phyloP scores from a whole-genome alignment of 2,888 invertebrate species.

The Conchocele bisecta region DNA sequence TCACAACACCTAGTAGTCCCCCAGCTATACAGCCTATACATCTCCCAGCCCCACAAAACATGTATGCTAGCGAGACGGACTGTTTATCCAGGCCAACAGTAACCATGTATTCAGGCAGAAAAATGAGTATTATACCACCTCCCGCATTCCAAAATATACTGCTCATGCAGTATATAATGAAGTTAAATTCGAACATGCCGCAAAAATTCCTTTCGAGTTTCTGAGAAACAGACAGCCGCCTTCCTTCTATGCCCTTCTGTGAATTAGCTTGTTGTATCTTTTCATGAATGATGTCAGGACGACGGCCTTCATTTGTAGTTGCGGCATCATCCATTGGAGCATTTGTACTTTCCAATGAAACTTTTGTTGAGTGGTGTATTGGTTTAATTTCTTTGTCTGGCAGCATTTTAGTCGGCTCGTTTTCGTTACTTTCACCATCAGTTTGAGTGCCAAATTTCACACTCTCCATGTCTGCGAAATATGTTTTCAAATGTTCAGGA shows the following conservation, averaged over 20 bases:
- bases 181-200: conserved; percentile 57
- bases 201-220: conserved; percentile 36
- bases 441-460: too few relatives aligned
- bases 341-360: too few relatives aligned
- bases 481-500: conserved; percentile 33
- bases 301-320: too few relatives aligned
- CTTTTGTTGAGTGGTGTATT: too few relatives aligned
- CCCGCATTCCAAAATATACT: conserved; percentile 77
- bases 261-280: too few relatives aligned
- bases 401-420: too few relatives aligned
- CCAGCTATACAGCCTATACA: conserved; percentile 71
- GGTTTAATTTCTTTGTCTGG: too few relatives aligned
- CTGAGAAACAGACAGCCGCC: background rate
- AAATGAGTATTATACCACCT: conserved; percentile 61
- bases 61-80: conserved; percentile 62
- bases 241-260: too few relatives aligned
- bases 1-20: conserved; percentile 70
- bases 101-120: conserved; percentile 69
- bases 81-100: conserved; percentile 58
- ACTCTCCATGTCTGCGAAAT: too few relatives aligned
- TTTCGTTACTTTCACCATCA: too few relatives aligned
- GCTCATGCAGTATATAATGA: conserved; percentile 71
- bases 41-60: conserved; percentile 62
- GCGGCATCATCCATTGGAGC: too few relatives aligned
- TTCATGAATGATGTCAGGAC: too few relatives aligned